Conservation (phyloP, 1,140 invertebrate genomes). For the Drosophila teissieri region DNA sequence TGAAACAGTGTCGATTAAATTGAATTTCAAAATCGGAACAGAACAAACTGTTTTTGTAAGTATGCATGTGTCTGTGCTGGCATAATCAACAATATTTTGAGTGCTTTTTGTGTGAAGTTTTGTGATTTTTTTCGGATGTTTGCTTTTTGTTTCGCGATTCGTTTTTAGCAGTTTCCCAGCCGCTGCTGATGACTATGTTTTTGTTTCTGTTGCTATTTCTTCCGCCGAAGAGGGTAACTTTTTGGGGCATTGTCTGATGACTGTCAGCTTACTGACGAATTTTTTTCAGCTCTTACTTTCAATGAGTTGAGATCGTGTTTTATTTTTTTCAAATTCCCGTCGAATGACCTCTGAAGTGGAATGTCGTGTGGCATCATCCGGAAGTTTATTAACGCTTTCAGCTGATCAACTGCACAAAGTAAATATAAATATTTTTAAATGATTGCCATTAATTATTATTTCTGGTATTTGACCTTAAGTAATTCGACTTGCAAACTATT, state of each 20-base stretch:
- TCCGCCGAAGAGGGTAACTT: conserved; percentile 38
- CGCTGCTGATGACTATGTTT: conserved; percentile 41
- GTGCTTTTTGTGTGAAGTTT: conserved; percentile 78
- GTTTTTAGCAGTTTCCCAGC: conserved; percentile 37
- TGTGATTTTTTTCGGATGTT: conserved; percentile 54
- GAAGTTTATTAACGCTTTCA: background rate
- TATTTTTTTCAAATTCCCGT: conserved; percentile 41
- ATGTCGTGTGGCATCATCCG: background rate
- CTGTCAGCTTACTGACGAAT: conserved; percentile 20
- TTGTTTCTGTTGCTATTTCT: conserved; percentile 32
- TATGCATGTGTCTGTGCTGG: conserved; percentile 28
- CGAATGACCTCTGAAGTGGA: conserved; percentile 25
- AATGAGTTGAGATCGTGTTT: conserved; percentile 70
- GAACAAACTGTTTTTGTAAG: background rate
- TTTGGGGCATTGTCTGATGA: conserved; percentile 30
- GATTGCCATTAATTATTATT: background rate
- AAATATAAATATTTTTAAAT: background rate
- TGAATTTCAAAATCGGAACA: conserved; percentile 7
- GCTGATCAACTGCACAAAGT: background rate
- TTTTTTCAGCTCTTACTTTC: conserved; percentile 36
- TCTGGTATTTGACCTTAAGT: conserved; percentile 11
- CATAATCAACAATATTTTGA: conserved; percentile 82
- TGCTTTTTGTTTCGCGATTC: conserved; percentile 42
- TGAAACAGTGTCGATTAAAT: no score
- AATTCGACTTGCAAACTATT: conserved; percentile 6